phyloP scores from a whole-genome alignment of 2,888 invertebrate species.

The Leucozona laternaria region DNA sequence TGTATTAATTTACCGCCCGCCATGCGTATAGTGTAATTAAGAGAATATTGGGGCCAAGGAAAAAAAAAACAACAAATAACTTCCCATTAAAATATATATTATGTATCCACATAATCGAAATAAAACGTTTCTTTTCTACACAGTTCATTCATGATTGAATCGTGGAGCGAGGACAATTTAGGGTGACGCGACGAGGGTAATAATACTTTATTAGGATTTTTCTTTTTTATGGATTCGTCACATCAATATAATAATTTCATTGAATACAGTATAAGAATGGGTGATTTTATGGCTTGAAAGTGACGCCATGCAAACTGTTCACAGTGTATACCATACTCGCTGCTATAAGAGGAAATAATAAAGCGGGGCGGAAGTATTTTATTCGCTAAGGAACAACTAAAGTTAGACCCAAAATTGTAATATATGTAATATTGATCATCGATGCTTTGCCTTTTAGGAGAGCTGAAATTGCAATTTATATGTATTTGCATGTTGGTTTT shows the following conservation, averaged over 20 bases:
- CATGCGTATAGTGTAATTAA: slow-evolving; percentile 30
- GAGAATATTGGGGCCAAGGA: slow-evolving; percentile 4
- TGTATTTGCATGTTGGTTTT: background rate
- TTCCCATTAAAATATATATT: slow-evolving; percentile 10
- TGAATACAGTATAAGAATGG: slow-evolving; percentile 54
- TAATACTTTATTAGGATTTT: slow-evolving; percentile 60
- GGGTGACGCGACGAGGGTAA: slow-evolving; percentile 14
- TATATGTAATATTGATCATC: slow-evolving; percentile 52
- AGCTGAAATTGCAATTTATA: slow-evolving; percentile 40
- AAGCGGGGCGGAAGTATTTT: slow-evolving; percentile 64
- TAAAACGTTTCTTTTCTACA: background rate
- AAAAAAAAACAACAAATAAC: background rate
- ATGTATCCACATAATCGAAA: slow-evolving; percentile 16
- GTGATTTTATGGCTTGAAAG: slow-evolving; percentile 57
- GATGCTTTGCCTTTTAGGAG: slow-evolving; percentile 40
- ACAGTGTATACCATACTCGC: background rate
- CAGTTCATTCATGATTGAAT: slow-evolving; percentile 41
- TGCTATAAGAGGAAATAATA: slow-evolving; percentile 61
- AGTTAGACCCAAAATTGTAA: slow-evolving; percentile 27
- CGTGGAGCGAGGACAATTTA: background rate
- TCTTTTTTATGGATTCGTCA: slow-evolving; percentile 63
- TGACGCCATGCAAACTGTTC: slow-evolving; percentile 66
- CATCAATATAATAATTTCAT: slow-evolving; percentile 68
- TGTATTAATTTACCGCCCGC: slow-evolving; percentile 40
- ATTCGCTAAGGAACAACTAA: slow-evolving; percentile 54